phyloP scores from a whole-genome alignment of 2,888 invertebrate genomes.

The Sinodicranocentrus sp. region DNA sequence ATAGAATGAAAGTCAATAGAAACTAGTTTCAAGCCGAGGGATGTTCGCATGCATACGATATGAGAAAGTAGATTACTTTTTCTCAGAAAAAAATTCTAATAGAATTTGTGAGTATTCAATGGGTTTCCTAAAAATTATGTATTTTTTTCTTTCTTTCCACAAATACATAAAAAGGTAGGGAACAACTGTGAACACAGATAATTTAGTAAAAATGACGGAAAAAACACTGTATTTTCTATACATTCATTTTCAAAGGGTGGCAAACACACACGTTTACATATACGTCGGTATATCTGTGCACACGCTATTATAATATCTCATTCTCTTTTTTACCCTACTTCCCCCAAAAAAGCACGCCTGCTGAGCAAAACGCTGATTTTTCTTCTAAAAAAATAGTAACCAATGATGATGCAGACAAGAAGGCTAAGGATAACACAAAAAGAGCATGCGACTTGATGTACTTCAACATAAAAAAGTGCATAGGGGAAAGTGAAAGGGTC shows the following conservation, averaged over 20 bases:
- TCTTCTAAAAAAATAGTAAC: slow-evolving; percentile 2
- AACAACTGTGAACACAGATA: slow-evolving; percentile 31
- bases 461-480: too few relatives aligned
- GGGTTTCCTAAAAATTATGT: too few relatives aligned
- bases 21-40: slow-evolving; percentile 25
- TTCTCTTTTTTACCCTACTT: too few relatives aligned
- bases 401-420: slow-evolving; percentile 29
- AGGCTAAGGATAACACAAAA: neutral
- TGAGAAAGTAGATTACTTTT: slow-evolving; percentile 21
- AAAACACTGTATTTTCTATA: neutral
- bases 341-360: too few relatives aligned
- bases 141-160: neutral
- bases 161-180: neutral
- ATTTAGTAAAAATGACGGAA: slow-evolving; percentile 28
- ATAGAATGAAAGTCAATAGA: slow-evolving; percentile 25
- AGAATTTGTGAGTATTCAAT: neutral
- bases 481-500: slow-evolving; percentile 42
- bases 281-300: too few relatives aligned
- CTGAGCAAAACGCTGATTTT: slow-evolving; percentile 53
- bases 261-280: too few relatives aligned
- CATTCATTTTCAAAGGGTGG: too few relatives aligned
- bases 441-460: neutral
- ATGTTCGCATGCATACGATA: neutral
- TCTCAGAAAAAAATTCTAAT: slow-evolving; percentile 28
- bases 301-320: too few relatives aligned